Evolutionary conservation across 2,113 vertebrate genomes (phyloP), one percentile per base, ranked within the genome.

Genomic region (Dipodomys spectabilis): DNA sequence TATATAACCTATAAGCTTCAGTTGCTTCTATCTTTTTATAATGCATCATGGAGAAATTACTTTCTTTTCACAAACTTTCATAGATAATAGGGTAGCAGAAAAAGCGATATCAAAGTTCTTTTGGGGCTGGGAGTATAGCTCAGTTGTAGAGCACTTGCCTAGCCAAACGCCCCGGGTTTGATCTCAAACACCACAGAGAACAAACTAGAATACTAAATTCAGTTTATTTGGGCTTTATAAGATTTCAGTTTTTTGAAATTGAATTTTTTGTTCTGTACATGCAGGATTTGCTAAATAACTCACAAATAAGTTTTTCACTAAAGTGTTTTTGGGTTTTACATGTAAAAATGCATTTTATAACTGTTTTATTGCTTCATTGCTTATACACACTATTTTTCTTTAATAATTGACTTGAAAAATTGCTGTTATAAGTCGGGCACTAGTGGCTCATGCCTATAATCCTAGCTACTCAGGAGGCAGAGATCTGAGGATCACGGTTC

Each of bases 221-320:
- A 2, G 80, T 23, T 88, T 93, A 71, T 60, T 44, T 90, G 68
- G 23, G 39, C 60, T 94, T 95, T 82, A 79, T 77, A 81, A 49
- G 87, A 93, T 92, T 28, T 4, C 57, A 82, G 6, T 35, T 92
- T 45, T 87, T 90, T 0, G 8, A 74, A 93, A 71, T 65, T 53
- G 67, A 89, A 49, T 20, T 30, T 16, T 80, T 72, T 28, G 15
- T 3, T 35, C 13, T 60, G 27, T 57, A 74, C 7, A 45, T 22
- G 82, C 32, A 86, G n/a, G 25, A 67, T 89, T 94, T 94, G 35
- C 44, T 80, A 60, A 86, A 88, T 60, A 93, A 74, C 27, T 92
- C 81, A 85, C 57, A 88, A 28, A n/a, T 4, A 45, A 28, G 19
- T 45, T 6, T 7, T 67, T 25, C 25, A 8, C 53, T 57, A 18